Base-by-base conservation (phyloP, 2,888 invertebrate genomes). In the Dusona sp. region DNA sequence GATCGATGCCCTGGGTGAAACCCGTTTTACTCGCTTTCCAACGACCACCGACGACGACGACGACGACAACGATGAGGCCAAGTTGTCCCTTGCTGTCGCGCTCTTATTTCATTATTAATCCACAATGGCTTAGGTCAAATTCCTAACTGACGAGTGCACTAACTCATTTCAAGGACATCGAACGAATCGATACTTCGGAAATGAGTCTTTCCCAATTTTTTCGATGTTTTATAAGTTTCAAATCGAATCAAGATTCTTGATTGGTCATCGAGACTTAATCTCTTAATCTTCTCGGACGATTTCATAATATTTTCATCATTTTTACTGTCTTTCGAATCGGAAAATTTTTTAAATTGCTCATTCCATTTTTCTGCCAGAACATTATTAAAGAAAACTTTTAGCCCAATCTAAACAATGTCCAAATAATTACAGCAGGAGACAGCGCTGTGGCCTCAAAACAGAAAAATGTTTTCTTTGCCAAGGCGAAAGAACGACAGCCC, bases 1-100 rank as follows among this genome's bases (percentile, higher is more conserved):
- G 91, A 92, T 92, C 91, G 92, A 92, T 92, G 89, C 86, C 86
- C 85, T 87, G 87, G 88, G 89, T 89, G 88, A 85, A 86, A 73
- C 83, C 74, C 85, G 84, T 80, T 79, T 68, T 83, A 83, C 72
- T 79, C 70, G 64, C 79, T 68, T 54, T 79, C 42, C 78, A 65
- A 81, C 81, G 57, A 57, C 81, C 42, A 51, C 38, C 82, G 9
- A 72, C 42, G 61, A 75, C 73, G 25, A 67, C 80, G 57, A 77
- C 81, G 22, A 77, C 73, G 29, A 57, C 77, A 38, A 83, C 72
- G 16, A 54, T 45, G n/a, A 45, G 83, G 67, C 77, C 77, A 75
- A 87, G 70, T 80, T 25, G 9, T 64, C 3, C 25, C 83, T 73
- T 75, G 82, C 81, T 87, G 86, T 68, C 80, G 83, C 64, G 80